phyloP scores from a whole-genome alignment of 2,888 invertebrate genomes.

The Cabera pusaria region DNA sequence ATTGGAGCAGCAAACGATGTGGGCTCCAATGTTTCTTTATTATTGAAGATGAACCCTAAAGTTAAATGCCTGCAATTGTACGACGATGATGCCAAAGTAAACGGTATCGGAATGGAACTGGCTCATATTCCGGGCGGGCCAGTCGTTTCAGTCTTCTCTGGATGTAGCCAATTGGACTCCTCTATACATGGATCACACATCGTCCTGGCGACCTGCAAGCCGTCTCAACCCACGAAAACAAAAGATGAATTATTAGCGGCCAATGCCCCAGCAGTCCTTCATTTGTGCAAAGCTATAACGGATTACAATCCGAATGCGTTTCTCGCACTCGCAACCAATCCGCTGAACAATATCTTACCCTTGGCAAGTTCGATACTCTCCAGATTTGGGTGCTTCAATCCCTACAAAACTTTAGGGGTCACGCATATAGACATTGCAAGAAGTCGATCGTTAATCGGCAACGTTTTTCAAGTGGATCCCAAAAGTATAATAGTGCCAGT shows the following conservation, averaged over 20 bases:
- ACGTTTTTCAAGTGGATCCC: slow-evolving; percentile 45
- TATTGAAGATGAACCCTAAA: slow-evolving; percentile 54
- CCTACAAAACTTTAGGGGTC: slow-evolving; percentile 58
- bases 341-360: slow-evolving; percentile 60
- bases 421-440: slow-evolving; percentile 59
- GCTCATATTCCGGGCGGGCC: slow-evolving; percentile 52
- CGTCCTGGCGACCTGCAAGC: slow-evolving; percentile 51
- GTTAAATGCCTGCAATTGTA: slow-evolving; percentile 50
- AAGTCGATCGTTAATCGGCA: slow-evolving; percentile 44
- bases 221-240: slow-evolving; percentile 41
- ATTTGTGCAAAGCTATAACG: slow-evolving; percentile 49
- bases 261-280: slow-evolving; percentile 51
- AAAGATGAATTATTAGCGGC: slow-evolving; percentile 53
- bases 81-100: slow-evolving; percentile 51
- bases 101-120: slow-evolving; percentile 51
- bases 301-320: slow-evolving; percentile 53
- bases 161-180: slow-evolving; percentile 37
- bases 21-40: slow-evolving; percentile 53
- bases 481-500: slow-evolving; percentile 50
- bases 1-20: slow-evolving; percentile 57
- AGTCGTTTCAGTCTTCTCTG: slow-evolving; percentile 38
- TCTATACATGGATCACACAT: slow-evolving; percentile 49
- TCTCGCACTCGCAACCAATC: slow-evolving; percentile 58
- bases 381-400: slow-evolving; percentile 52
- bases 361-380: slow-evolving; percentile 53